phyloP scores from a whole-genome alignment of 2,797 vertebrate genomes.

The Oceanodroma leucorhoa region DNA sequence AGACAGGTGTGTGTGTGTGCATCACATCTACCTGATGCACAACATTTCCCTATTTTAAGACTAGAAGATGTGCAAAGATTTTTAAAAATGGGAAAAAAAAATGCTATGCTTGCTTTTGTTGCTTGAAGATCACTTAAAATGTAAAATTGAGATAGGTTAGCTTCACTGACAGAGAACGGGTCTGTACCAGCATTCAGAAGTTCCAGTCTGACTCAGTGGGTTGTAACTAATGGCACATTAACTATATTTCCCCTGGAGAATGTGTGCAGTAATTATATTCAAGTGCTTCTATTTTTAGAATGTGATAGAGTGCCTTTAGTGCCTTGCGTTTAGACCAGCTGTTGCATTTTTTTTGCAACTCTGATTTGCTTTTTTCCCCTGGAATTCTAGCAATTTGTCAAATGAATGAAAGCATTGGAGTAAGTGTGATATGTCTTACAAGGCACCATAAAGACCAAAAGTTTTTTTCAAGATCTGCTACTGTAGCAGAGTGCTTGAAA shows the following conservation, averaged over 20 bases:
- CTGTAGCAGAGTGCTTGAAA: not conserved
- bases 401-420: not conserved
- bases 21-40: not conserved
- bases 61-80: not conserved
- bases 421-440: not conserved
- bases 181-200: not conserved
- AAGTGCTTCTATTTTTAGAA: not conserved
- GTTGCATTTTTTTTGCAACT: not conserved
- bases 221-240: not conserved
- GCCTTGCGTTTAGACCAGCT: not conserved
- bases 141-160: not conserved
- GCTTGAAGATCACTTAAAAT: not conserved
- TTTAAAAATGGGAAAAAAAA: not conserved
- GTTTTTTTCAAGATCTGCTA: not conserved
- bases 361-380: not conserved
- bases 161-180: not conserved
- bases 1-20: no score
- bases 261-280: not conserved
- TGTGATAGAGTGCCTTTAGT: not conserved
- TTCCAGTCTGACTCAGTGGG: not conserved
- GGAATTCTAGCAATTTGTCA: not conserved
- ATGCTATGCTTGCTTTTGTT: not conserved
- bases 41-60: not conserved
- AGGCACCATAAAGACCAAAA: not conserved
- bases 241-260: not conserved